Evolutionary conservation across 2,888 invertebrate species (phyloP), one percentile per base, ranked within the genome.

Genomic region (Pheosia tremula): DNA sequence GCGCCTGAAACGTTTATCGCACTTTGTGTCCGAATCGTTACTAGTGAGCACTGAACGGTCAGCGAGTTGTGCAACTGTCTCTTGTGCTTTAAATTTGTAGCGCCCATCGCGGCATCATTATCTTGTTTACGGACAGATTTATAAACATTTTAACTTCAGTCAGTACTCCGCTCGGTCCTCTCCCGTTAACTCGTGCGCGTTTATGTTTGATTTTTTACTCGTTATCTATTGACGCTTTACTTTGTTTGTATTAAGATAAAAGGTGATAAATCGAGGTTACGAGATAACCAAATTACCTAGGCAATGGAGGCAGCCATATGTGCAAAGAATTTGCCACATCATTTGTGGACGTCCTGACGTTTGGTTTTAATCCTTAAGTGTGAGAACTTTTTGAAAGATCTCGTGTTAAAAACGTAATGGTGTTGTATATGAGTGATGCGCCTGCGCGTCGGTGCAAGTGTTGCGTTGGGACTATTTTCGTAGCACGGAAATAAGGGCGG

Each of bases 401-500:
- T 68, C 52, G 65, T 75, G 67, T 69, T 73, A 66, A 67, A 59
- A 69, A 61, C 63, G 65, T 66, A 65, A 66, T 64, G 66, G 24
- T 24, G 24, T 24, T 82, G 80, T 72, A 76, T 81, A 88, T 89
- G 90, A 91, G 83, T 89, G 92, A 92, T 89, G 91, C 89, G 89
- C 81, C 89, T 83, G 88, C 88, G 87, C 87, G 82, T 83, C 88
- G 86, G 81, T 90, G 88, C 90, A 90, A 91, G 91, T 91, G 90
- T 91, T 87, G 86, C 91, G 88, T 85, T 85, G 83, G 83, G 81
- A 89, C 93, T 93, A 93, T 93, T 93, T 93, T 93, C 89, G 93
- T 92, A 90, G 89, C 89, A 93, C 93, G 93, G 93, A 93, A 93
- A 92, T 93, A 93, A 92, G 91, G 92, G 89, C 91, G 88, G 89